Base-by-base conservation (phyloP, 53 echinoderm and acorn worm genomes). In the Zoroaster sp. region DNA sequence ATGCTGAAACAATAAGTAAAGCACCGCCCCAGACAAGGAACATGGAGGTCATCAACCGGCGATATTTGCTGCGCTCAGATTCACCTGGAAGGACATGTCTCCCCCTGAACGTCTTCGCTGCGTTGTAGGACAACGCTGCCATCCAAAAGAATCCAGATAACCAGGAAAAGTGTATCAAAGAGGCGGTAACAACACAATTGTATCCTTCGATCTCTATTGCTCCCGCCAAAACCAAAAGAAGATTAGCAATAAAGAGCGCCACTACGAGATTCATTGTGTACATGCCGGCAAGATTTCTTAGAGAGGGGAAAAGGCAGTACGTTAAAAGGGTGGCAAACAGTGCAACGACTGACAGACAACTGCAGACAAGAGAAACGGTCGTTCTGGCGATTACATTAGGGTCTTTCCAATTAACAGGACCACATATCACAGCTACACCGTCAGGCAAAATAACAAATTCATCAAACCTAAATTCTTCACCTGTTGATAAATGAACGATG, bases 261-360 rank as follows among this genome's bases (percentile, higher is more conserved):
- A 76, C 72, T 9, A 92, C 71, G 8, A 95, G 83, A 38, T 95
- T 95, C 85, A 95, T 78, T 23, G 90, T 67, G 78, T 83, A 88
- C 31, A 88, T 90, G 13, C 95, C 95, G 18, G 90, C 81, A 2
- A 88, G 71, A 53, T 95, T 95, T 40, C 95, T 90, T 9, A 95
- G 79, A 42, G 88, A 73, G 17, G 88, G 75, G 25, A 95, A 92
- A 15, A 65, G 63, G 25, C 75, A 54, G 49, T 90, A 92, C 13
- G 95, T 95, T 3, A 90, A 21, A 37, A 95, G 49, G 3, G 88
- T 92, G 5, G 83, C 70, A 11, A 90, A 1, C 38, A 94, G 74
- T 7, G 66, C 90, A n/a, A 90, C 31, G 38, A 95, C 23, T 5
- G 95, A 92, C 39, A 79, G 33, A 33, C 63, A 74, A 10, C 70